Evolutionary conservation across 2,888 invertebrate species (phyloP), one percentile per base, ranked within the genome.

Genomic region (Drosophila pseudotakahashii): DNA sequence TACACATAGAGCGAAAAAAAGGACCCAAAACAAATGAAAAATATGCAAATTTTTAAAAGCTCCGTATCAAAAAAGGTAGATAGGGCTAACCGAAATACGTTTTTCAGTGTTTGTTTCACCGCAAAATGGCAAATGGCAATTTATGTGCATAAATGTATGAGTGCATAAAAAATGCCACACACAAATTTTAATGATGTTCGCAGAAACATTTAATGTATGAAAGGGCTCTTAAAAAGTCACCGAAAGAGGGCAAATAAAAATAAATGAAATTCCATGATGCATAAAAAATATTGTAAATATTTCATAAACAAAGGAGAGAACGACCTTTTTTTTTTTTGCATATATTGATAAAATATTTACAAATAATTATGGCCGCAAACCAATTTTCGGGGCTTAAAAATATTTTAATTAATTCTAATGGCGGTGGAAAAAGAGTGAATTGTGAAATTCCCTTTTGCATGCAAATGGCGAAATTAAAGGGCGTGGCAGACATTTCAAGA

Each of bases 71-170:
- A 34, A 60, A 32, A 59, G 34, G 62, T 7, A 54, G 23, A 30
- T 13, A 53, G 34, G 42, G 7, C 52, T 51, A 51, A 58, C 62
- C 42, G 39, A 61, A 51, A 51, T 23, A 57, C 39, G 51, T 51
- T 60, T 78, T 64, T 68, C 55, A 44, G 53, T 76, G 53, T 76
- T 36, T 52, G 14, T 57, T 51, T 47, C 47, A 64, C 81, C 78
- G 71, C 81, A 78, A 76, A 79, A 80, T 41, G 78, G 50, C 80
- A 78, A 78, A 79, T 80, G 81, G 78, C 76, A 76, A 81, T 79
- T 79, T 78, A 72, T 81, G 76, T 76, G 66, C 76, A 81, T 76
- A 76, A 79, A 76, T 61, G 42, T 47, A 76, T 45, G 67, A 39
- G 67, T 68, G 57, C 60, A 60, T 60, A 39, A 68, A 66, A 77